Conservation (phyloP, 92 coral and sea anemone species). For the Siderastrea siderea region DNA sequence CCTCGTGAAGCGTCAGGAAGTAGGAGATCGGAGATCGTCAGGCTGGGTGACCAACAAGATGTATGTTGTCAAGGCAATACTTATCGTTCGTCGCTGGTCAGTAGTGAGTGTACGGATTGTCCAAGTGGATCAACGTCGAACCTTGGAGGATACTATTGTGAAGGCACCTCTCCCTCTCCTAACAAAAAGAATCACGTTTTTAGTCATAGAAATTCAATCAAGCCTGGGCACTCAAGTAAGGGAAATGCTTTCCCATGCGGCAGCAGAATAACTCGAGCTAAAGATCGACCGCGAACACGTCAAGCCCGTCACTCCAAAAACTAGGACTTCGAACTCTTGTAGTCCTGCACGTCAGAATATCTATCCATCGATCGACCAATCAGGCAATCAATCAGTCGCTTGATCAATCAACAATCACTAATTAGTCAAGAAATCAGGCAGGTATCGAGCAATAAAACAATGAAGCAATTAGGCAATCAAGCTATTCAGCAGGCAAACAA, state of each 20-base stretch:
- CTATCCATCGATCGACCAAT: not conserved
- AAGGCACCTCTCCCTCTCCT: conserved; percentile 16
- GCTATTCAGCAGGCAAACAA: not conserved
- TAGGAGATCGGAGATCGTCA: not conserved
- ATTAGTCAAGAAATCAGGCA: too few species aligned
- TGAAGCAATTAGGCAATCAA: not conserved
- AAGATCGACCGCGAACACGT: not conserved
- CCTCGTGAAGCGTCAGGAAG: conserved; percentile 5
- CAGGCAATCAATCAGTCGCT: not conserved
- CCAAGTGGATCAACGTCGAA: conserved; percentile 45
- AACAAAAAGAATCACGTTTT: conserved; percentile 29
- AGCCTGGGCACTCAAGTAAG: conserved; percentile 15
- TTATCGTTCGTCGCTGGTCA: conserved; percentile 29
- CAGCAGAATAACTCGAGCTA: not conserved
- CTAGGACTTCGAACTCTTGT: not conserved
- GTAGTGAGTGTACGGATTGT: conserved; percentile 46
- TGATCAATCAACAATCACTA: too few species aligned
- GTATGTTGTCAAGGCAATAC: conserved; percentile 66
- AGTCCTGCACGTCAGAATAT: not conserved
- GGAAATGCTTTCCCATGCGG: not conserved
- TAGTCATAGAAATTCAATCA: not conserved
- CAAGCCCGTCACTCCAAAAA: conserved; percentile 4
- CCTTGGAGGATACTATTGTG: conserved; percentile 65
- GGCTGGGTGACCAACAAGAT: conserved; percentile 26
- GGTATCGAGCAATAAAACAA: not conserved